Conservation (phyloP, 1,140 invertebrate genomes). For the Pectinophora gossypiella region DNA sequence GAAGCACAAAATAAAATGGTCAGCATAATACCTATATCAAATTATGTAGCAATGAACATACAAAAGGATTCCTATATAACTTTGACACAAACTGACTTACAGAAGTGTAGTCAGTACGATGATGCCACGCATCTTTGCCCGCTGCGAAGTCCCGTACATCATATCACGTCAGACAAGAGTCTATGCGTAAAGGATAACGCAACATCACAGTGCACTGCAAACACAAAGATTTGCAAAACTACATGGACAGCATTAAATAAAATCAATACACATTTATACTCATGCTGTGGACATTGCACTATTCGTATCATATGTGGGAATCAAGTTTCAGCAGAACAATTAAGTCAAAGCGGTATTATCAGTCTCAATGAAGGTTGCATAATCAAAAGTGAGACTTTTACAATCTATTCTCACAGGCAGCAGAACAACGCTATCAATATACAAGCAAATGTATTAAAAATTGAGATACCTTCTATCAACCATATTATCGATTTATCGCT, state of each 20-base stretch:
- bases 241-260: not conserved
- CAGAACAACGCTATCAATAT: not conserved
- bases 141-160: not conserved
- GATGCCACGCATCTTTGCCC: not conserved
- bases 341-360: not conserved
- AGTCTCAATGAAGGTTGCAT: not conserved
- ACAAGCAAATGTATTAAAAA: conserved; percentile 1
- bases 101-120: not conserved
- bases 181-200: conserved; percentile 3
- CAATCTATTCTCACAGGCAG: not conserved
- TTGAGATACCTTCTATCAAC: conserved; percentile 2
- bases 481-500: not conserved
- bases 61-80: conserved; percentile 5
- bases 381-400: not conserved
- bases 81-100: not conserved
- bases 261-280: conserved; percentile 1
- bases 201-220: not conserved
- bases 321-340: conserved; percentile 1
- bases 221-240: not conserved
- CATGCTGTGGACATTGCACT: conserved; percentile 1
- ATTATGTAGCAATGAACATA: conserved; percentile 6
- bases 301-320: conserved; percentile 2
- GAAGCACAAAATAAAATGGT: not conserved
- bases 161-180: conserved; percentile 1
- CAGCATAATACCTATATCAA: not conserved